Conservation (phyloP, 2,797 vertebrate genomes). For the Labeo calbasu region DNA sequence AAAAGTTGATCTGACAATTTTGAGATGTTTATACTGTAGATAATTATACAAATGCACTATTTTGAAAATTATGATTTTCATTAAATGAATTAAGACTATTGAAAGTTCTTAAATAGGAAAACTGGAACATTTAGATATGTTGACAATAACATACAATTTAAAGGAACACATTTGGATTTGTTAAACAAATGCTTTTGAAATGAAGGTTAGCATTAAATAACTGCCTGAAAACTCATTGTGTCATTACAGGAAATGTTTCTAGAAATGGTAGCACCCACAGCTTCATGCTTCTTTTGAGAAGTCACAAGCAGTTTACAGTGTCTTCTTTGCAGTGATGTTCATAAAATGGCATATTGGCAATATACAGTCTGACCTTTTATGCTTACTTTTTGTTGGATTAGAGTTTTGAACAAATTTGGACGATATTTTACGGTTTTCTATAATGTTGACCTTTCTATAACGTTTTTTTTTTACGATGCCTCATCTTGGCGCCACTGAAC, state of each 20-base stretch:
- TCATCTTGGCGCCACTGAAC: too few relatives aligned
- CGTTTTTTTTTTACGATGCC: too few relatives aligned
- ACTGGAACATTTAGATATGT: neutral
- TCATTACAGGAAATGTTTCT: neutral
- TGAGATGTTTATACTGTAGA: neutral
- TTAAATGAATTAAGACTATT: neutral
- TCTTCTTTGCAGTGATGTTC: neutral
- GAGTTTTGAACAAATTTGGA: neutral
- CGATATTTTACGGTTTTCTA: neutral
- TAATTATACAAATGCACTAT: neutral
- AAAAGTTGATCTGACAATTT: neutral
- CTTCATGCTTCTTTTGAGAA: neutral
- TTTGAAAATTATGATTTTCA: neutral
- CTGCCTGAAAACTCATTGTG: slow-evolving; percentile 17
- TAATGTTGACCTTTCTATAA: too few relatives aligned
- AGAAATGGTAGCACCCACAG: neutral
- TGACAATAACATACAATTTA: neutral
- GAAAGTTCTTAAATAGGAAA: neutral
- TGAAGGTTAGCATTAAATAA: slow-evolving; percentile 82
- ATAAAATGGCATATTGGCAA: neutral
- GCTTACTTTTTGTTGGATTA: neutral
- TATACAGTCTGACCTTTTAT: neutral
- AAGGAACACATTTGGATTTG: neutral
- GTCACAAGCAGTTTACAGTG: neutral
- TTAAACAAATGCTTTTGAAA: slow-evolving; percentile 79